phyloP scores from a whole-genome alignment of 1,140 invertebrate genomes.

The Apis cerana region DNA sequence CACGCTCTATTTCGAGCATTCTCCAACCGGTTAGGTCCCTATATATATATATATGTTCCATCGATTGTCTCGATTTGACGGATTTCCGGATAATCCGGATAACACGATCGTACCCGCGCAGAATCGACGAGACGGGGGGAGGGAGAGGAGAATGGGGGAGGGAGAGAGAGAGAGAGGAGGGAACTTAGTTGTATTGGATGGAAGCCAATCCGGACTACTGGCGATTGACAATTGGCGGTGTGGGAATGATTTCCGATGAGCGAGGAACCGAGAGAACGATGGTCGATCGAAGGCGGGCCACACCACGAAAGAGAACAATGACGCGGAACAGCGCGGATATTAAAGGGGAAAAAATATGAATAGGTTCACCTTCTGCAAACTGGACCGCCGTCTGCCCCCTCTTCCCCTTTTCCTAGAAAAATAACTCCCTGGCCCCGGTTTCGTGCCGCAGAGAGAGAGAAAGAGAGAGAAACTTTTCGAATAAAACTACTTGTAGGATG shows the following conservation, averaged over 20 bases:
- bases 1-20: constrained; percentile 17
- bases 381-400: background rate
- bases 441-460: background rate
- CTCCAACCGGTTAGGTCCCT: constrained; percentile 16
- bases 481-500: background rate
- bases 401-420: background rate
- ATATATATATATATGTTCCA: constrained; percentile 1
- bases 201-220: constrained; percentile 53
- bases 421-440: background rate
- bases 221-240: constrained; percentile 65
- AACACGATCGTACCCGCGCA: constrained; percentile 55
- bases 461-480: background rate
- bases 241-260: constrained; percentile 70
- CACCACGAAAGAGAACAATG: constrained; percentile 35
- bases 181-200: constrained; percentile 67
- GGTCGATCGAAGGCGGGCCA: constrained; percentile 22
- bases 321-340: constrained; percentile 45
- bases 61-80: constrained; percentile 55
- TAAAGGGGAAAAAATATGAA: constrained; percentile 46
- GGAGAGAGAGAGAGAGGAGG: no score
- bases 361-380: constrained; percentile 7
- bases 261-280: constrained; percentile 32
- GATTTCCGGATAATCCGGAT: constrained; percentile 66
- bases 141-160: background rate
- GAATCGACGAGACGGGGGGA: constrained; percentile 31